Percentiles rank a stretch among this genome's conserved stretches.
These are phyloP conservation scores for Phaedon cochleariae DNA, from an alignment of 2,888 invertebrate species.

Conservation along the genomic window DNA sequence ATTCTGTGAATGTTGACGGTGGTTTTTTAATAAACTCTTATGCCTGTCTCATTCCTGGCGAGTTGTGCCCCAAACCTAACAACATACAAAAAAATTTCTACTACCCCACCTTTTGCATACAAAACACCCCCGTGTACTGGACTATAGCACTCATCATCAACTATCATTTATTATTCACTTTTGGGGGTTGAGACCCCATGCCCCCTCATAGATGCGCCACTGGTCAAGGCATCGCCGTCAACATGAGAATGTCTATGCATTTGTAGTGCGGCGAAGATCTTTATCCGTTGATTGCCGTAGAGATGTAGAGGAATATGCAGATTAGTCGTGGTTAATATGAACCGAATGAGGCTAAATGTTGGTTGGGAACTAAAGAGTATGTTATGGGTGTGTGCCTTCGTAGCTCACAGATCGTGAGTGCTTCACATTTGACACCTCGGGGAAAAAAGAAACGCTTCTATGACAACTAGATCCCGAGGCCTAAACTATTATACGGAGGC, in stretches of 20 bases:
- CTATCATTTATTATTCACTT: too few relatives aligned
- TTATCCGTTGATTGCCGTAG: constrained; percentile 15
- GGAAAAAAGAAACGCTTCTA: neutral
- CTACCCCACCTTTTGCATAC: too few relatives aligned
- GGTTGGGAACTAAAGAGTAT: neutral
- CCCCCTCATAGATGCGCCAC: neutral
- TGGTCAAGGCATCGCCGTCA: constrained; percentile 1
- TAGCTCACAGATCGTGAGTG: neutral
- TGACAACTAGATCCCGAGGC: neutral
- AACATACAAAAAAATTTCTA: too few relatives aligned
- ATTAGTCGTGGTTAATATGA: neutral
- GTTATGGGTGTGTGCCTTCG: neutral
- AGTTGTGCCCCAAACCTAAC: too few relatives aligned
- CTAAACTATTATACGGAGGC: too few relatives aligned
- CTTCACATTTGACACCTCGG: neutral
- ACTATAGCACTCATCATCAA: too few relatives aligned
- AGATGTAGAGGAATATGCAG: constrained; percentile 12
- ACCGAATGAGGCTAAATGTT: neutral
- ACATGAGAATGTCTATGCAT: constrained; percentile 8
- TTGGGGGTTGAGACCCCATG: neutral
- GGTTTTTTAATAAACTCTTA: too few relatives aligned
- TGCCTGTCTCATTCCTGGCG: too few relatives aligned
- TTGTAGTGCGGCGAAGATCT: constrained; percentile 5
- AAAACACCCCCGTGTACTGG: too few relatives aligned
- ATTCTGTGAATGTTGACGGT: too few relatives aligned